phyloP scores from a whole-genome alignment of 2,113 vertebrate genomes.

The Aegotheles bennettii region DNA sequence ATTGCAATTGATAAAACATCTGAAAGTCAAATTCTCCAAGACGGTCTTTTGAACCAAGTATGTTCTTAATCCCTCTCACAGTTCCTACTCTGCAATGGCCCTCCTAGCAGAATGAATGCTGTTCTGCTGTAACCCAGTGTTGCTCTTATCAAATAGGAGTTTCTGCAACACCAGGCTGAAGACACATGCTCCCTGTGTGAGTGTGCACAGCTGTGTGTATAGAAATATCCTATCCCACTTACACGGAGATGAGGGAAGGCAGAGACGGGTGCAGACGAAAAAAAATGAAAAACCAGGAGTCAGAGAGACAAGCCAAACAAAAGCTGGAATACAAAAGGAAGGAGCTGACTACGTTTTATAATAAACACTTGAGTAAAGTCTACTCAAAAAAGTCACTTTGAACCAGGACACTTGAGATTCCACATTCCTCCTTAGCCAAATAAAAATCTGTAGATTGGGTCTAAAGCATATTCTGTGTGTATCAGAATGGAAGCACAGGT shows the following conservation, averaged over 20 bases:
- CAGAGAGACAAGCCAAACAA: not conserved
- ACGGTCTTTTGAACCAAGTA: not conserved
- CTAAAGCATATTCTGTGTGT: not conserved
- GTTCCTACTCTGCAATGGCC: not conserved
- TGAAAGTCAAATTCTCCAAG: not conserved
- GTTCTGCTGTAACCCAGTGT: not conserved
- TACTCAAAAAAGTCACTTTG: not conserved
- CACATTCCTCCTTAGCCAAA: not conserved
- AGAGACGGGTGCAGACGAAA: not conserved
- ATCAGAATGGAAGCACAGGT: not conserved
- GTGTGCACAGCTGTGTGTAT: fast-evolving
- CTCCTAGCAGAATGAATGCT: not conserved
- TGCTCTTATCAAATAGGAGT: not conserved
- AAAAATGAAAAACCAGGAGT: not conserved
- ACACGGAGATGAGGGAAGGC: not conserved
- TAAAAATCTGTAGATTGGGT: not conserved
- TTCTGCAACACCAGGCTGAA: not conserved
- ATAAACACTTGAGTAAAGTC: not conserved
- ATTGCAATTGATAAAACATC: not conserved
- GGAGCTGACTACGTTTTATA: not conserved
- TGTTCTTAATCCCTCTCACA: not conserved
- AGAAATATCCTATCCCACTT: not conserved
- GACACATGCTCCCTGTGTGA: not conserved
- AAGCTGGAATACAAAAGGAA: not conserved
- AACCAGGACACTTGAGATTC: not conserved